phyloP scores from a whole-genome alignment of 1,140 invertebrate genomes.

The Megalonaias nervosa region DNA sequence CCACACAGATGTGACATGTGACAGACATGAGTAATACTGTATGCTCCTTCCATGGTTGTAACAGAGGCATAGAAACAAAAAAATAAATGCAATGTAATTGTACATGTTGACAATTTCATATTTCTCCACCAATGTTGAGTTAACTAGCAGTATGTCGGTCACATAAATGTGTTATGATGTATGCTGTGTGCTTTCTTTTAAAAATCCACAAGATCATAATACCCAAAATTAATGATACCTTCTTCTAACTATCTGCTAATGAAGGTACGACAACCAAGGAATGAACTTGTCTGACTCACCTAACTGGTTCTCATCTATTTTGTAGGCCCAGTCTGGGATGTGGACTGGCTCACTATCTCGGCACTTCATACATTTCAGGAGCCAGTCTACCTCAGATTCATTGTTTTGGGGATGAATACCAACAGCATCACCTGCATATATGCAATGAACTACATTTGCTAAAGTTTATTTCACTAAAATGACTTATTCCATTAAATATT shows the following conservation, averaged over 20 bases:
- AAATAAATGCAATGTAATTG: too few relatives aligned
- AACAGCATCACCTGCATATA: slow-evolving; percentile 49
- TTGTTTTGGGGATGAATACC: slow-evolving; percentile 58
- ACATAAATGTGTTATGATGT: background rate
- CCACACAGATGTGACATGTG: too few relatives aligned
- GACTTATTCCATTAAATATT: too few relatives aligned
- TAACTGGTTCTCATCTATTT: slow-evolving; percentile 2
- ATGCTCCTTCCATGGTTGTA: too few relatives aligned
- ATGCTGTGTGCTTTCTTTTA: background rate
- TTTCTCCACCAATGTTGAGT: too few relatives aligned
- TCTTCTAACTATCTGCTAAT: background rate
- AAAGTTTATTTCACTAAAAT: too few relatives aligned
- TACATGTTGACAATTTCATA: too few relatives aligned
- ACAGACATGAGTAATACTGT: too few relatives aligned
- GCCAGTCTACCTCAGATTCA: slow-evolving; percentile 85
- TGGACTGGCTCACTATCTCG: slow-evolving; percentile 69
- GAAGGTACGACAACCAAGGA: background rate
- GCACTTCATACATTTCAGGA: slow-evolving; percentile 83
- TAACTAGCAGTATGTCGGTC: too few relatives aligned
- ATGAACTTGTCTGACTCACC: slow-evolving; percentile 9
- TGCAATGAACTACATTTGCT: too few relatives aligned
- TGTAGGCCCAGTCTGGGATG: slow-evolving; percentile 32
- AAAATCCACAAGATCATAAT: background rate
- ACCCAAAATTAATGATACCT: background rate
- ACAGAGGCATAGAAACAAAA: too few relatives aligned